phyloP scores from a whole-genome alignment of 2,113 vertebrate species.

The Ariopsis seemanni region DNA sequence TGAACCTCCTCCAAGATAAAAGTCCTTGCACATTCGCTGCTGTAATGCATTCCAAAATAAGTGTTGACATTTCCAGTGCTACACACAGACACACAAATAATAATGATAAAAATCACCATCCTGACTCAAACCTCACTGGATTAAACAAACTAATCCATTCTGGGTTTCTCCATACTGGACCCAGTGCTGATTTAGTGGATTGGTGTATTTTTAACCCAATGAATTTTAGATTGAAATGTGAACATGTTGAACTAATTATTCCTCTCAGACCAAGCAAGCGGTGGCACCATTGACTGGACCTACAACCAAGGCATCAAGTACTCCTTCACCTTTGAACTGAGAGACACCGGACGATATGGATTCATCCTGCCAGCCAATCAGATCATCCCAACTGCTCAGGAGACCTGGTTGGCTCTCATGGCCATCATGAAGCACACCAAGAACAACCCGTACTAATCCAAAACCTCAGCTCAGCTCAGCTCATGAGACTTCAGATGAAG shows the following conservation, averaged over 20 bases:
- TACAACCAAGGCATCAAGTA: conserved; percentile 82
- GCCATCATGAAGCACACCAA: conserved; percentile 73
- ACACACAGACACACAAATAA: too few relatives aligned
- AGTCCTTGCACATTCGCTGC: too few relatives aligned
- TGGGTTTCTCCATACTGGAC: background rate
- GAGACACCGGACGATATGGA: conserved; percentile 82
- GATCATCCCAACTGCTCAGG: conserved; percentile 84
- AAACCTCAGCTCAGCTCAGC: background rate
- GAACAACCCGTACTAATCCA: conserved; percentile 47
- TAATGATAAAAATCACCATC: background rate
- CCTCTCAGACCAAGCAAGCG: conserved; percentile 77
- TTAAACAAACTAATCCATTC: background rate
- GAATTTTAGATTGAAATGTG: background rate
- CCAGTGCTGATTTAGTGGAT: background rate
- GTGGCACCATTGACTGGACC: conserved; percentile 84
- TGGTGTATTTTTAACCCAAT: background rate
- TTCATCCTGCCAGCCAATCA: conserved; percentile 83
- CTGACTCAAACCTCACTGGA: background rate
- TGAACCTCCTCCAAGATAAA: too few relatives aligned
- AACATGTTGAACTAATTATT: background rate
- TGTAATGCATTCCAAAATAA: too few relatives aligned
- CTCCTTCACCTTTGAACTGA: conserved; percentile 83
- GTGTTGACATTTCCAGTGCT: too few relatives aligned
- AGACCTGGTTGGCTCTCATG: conserved; percentile 82
- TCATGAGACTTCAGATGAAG: background rate